These are phyloP conservation scores for Sericinus montela DNA, from an alignment of 2,888 invertebrate genomes.

Conservation along the genomic window DNA sequence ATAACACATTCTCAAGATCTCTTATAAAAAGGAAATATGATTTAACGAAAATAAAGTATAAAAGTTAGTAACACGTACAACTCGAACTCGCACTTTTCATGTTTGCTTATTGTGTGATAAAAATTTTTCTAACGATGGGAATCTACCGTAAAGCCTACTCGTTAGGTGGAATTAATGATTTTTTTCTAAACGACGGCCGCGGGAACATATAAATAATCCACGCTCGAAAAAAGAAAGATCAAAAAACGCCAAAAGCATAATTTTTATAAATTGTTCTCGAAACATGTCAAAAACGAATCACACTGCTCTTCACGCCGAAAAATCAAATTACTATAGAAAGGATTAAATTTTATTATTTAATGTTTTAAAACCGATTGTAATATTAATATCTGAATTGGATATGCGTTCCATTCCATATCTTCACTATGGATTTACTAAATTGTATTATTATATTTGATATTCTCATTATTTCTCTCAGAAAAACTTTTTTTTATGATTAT, in stretches of 20 bases:
- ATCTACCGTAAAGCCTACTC: constrained; percentile 26
- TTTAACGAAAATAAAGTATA: constrained; percentile 2
- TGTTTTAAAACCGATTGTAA: constrained; percentile 28
- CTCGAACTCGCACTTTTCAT: constrained; percentile 10
- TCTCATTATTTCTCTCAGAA: neutral
- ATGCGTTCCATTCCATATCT: neutral
- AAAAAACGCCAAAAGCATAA: constrained; percentile 27
- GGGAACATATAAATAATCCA: constrained; percentile 31
- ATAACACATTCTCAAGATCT: too few species aligned
- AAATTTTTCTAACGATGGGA: constrained; percentile 19
- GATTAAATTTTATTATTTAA: constrained; percentile 32
- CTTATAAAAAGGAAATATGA: too few species aligned
- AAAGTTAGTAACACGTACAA: constrained; percentile 14
- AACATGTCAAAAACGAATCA: constrained; percentile 37
- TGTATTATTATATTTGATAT: neutral
- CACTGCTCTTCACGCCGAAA: constrained; percentile 31
- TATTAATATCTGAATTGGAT: constrained; percentile 21
- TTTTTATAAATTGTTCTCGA: constrained; percentile 33
- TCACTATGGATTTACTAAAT: neutral
- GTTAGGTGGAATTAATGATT: constrained; percentile 28
- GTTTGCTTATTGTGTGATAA: constrained; percentile 18
- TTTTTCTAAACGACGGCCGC: constrained; percentile 26
- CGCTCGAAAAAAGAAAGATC: constrained; percentile 25
- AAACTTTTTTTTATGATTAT: too few species aligned
- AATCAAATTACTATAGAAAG: constrained; percentile 31